Percentiles rank a stretch among this genome's conserved stretches.
These are phyloP conservation scores for Marasmarcha lunaedactyla DNA, from an alignment of 2,888 invertebrate genomes.

Conservation along the genomic window DNA sequence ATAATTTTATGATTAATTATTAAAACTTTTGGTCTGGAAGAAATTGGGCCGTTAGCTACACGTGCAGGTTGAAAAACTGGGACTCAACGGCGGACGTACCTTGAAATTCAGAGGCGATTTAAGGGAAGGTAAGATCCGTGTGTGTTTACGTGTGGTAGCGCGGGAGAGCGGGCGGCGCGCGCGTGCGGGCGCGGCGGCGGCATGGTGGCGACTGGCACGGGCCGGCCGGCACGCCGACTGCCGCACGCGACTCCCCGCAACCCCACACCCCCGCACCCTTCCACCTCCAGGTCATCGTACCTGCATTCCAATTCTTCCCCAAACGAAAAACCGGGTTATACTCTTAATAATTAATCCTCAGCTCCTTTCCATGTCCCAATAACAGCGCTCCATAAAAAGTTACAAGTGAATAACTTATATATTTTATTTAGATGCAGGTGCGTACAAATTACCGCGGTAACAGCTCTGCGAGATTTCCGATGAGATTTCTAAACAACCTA, in stretches of 20 bases:
- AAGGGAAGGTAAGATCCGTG: slow-evolving; percentile 70
- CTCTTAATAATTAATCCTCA: slow-evolving; percentile 46
- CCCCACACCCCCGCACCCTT: slow-evolving; percentile 29
- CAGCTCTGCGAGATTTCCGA: not conserved
- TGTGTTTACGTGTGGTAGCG: slow-evolving; percentile 60
- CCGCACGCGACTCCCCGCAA: slow-evolving; percentile 42
- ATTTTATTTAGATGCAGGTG: slow-evolving; percentile 26
- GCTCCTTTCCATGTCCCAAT: slow-evolving; percentile 27
- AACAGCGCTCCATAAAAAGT: slow-evolving; percentile 46
- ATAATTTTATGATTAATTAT: slow-evolving; percentile 31
- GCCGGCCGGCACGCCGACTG: slow-evolving; percentile 37
- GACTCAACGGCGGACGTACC: slow-evolving; percentile 58
- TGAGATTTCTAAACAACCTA: too few species aligned
- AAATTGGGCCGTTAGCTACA: slow-evolving; percentile 24
- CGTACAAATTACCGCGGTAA: not conserved
- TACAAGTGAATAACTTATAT: slow-evolving; percentile 35
- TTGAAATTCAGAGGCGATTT: slow-evolving; percentile 69
- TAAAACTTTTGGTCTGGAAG: slow-evolving; percentile 21
- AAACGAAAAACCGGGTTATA: slow-evolving; percentile 33
- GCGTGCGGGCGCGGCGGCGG: slow-evolving; percentile 23
- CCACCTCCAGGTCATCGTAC: slow-evolving; percentile 50
- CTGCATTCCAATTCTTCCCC: slow-evolving; percentile 43
- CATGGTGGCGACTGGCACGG: slow-evolving; percentile 20
- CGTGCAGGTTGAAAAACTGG: slow-evolving; percentile 50
- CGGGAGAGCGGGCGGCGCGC: slow-evolving; percentile 33